phyloP scores from a whole-genome alignment of 2,113 vertebrate species.

The Larimichthys crocea region DNA sequence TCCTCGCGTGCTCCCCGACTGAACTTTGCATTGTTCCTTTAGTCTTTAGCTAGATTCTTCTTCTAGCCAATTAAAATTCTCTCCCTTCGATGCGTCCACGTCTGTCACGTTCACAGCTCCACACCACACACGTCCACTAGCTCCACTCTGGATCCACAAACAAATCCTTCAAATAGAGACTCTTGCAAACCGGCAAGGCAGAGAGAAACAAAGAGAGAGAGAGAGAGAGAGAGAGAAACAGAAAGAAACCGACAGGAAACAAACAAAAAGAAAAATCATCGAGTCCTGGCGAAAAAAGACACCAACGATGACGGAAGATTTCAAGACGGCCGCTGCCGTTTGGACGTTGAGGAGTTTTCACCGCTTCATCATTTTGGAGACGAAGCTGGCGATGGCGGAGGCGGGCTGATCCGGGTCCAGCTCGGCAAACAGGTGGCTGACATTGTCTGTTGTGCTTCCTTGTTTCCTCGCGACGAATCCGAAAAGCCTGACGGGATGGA shows the following conservation, averaged over 20 bases:
- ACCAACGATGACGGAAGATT: constrained; percentile 56
- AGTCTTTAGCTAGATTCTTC: constrained; percentile 43
- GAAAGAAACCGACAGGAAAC: constrained; percentile 59
- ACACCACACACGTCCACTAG: constrained; percentile 86
- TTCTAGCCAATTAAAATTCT: constrained; percentile 44
- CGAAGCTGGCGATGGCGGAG: constrained; percentile 93
- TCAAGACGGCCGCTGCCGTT: constrained; percentile 47
- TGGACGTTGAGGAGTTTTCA: constrained; percentile 77
- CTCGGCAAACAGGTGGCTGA: constrained; percentile 97
- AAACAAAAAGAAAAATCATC: constrained; percentile 49
- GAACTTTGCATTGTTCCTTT: constrained; percentile 66
- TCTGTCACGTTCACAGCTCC: constrained; percentile 84
- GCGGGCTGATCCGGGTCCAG: constrained; percentile 94
- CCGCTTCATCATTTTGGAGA: constrained; percentile 96
- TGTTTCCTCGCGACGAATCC: constrained; percentile 98
- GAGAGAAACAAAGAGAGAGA: constrained; percentile 45
- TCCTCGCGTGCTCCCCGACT: constrained; percentile 67
- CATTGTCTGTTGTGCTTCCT: constrained; percentile 98
- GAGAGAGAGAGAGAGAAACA: constrained; percentile 12
- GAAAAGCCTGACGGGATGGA: constrained; percentile 87
- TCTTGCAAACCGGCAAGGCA: constrained; percentile 62
- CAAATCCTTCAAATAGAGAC: constrained; percentile 79
- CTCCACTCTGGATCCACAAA: constrained; percentile 84
- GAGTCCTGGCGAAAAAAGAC: constrained; percentile 61
- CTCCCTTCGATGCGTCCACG: constrained; percentile 58